Evolutionary conservation across 2,797 vertebrate species (phyloP).

Genomic region (Lindbergichthys nudifrons): DNA sequence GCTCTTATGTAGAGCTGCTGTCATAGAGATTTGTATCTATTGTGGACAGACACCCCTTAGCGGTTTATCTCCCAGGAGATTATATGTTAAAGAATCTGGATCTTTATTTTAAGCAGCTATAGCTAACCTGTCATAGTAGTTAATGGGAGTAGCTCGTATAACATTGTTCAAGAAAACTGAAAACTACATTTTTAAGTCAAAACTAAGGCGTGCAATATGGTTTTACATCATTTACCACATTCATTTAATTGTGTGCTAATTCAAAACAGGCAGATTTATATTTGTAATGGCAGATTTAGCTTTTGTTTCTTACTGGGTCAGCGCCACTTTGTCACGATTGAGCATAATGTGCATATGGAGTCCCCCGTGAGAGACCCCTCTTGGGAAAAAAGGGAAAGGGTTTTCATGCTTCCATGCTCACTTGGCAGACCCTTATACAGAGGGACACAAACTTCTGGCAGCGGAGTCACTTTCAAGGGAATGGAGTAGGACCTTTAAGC

Average conservation of each 20-base stretch:
- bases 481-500: slow-evolving; percentile 70
- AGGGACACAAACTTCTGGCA: slow-evolving; percentile 71
- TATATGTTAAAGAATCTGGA: neutral
- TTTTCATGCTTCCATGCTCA: slow-evolving; percentile 68
- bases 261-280: slow-evolving; percentile 12
- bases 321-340: slow-evolving; percentile 36
- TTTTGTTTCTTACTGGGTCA: slow-evolving; percentile 15
- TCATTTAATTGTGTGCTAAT: neutral
- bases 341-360: slow-evolving; percentile 43
- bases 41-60: neutral
- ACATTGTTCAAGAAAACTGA: neutral
- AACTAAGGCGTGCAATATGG: neutral
- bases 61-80: too few species aligned
- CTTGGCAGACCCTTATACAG: slow-evolving; percentile 64
- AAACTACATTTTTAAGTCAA: neutral
- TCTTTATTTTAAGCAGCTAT: neutral
- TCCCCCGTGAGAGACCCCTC: slow-evolving; percentile 54
- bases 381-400: slow-evolving; percentile 65
- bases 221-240: neutral
- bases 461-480: slow-evolving; percentile 69
- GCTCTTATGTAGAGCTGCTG: neutral
- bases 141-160: neutral
- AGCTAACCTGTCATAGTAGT: neutral
- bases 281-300: slow-evolving; percentile 11
- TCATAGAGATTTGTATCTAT: neutral